phyloP scores from a whole-genome alignment of 2,113 vertebrate species.

The Heterotilapia buettikoferi region DNA sequence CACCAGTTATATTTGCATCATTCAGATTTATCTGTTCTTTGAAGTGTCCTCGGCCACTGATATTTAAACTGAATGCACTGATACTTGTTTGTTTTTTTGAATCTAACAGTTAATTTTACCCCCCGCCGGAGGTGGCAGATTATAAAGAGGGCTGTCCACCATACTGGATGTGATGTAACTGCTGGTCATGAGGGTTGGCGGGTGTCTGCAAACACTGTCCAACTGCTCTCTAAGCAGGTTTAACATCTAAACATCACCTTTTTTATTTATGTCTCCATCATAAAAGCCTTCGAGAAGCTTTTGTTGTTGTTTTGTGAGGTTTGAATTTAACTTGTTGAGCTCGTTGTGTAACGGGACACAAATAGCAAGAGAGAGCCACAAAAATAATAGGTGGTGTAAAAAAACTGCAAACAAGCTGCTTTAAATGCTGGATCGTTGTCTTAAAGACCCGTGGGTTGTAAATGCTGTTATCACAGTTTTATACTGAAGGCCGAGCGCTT shows the following conservation, averaged over 20 bases:
- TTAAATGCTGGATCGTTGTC: background rate
- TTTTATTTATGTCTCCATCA: background rate
- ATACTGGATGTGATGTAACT: background rate
- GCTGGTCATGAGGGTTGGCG: background rate
- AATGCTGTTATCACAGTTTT: background rate
- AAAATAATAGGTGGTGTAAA: background rate
- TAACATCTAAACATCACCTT: background rate
- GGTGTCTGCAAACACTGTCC: background rate
- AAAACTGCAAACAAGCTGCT: background rate
- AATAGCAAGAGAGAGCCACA: accelerated
- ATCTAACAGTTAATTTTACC: background rate
- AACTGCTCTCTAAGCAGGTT: background rate
- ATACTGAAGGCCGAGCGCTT: background rate
- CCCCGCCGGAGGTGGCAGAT: accelerated
- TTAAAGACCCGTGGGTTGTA: background rate
- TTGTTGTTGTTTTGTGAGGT: background rate
- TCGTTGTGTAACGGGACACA: background rate
- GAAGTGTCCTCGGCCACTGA: background rate
- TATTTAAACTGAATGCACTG: accelerated
- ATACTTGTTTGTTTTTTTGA: background rate
- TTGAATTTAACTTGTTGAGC: background rate
- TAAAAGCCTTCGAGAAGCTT: background rate
- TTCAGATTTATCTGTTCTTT: background rate
- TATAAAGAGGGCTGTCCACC: too few relatives aligned
- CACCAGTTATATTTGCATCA: accelerated